These are phyloP conservation scores for Andrena haemorrhoa DNA, from an alignment of 2,888 invertebrate species.

Conservation along the genomic window DNA sequence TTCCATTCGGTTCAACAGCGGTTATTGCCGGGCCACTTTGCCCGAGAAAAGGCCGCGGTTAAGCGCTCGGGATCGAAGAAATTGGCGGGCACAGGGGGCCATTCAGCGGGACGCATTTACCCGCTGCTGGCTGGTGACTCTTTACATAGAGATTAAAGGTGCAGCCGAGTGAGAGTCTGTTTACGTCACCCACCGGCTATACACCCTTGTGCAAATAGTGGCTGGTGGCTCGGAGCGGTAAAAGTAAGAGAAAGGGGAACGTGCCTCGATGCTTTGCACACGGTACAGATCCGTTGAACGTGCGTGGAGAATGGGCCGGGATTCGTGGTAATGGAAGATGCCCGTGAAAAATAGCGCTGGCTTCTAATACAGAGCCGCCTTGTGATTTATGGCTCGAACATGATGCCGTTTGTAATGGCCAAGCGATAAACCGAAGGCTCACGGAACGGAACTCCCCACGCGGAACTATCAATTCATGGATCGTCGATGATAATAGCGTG, in stretches of 20 bases:
- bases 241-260: constrained; percentile 26
- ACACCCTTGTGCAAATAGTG: not conserved
- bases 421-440: constrained; percentile 58
- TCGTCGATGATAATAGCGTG: constrained; percentile 27
- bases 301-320: constrained; percentile 33
- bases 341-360: constrained; percentile 55
- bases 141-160: constrained; percentile 3
- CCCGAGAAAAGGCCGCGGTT: constrained; percentile 18
- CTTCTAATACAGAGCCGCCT: constrained; percentile 33
- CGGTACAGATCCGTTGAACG: constrained; percentile 50
- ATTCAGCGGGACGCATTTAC: not conserved
- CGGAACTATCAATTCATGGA: constrained; percentile 50
- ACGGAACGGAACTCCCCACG: constrained; percentile 44
- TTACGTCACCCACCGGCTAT: not conserved
- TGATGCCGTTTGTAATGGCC: constrained; percentile 58
- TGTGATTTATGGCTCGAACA: constrained; percentile 54
- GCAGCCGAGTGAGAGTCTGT: not conserved
- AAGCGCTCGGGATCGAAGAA: not conserved
- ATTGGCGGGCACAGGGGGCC: not conserved
- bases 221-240: constrained; percentile 5
- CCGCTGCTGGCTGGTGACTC: not conserved
- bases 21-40: constrained; percentile 39
- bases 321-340: constrained; percentile 40
- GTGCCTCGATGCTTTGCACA: constrained; percentile 40
- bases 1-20: constrained; percentile 37